A percentile compares a stretch with the other conserved stretches of the same genome.
Conservation (phyloP, 2,113 vertebrate genomes). For the Collichthys lucidus region DNA sequence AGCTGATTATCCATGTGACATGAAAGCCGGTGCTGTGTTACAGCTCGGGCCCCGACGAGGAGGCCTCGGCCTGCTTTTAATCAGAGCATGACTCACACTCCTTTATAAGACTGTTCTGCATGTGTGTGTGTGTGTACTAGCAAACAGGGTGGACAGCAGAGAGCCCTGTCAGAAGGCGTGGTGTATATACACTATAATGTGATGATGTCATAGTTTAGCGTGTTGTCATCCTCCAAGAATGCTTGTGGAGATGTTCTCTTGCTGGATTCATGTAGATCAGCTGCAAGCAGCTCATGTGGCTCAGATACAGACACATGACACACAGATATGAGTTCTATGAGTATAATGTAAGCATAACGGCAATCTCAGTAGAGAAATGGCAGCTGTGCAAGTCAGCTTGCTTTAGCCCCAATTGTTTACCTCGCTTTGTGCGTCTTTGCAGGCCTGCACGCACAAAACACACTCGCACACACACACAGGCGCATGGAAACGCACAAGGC, state of each 20-base stretch:
- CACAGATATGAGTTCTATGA: not conserved
- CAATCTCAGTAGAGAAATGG: not conserved
- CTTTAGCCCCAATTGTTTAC: not conserved
- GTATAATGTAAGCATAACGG: no score
- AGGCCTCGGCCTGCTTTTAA: slow-evolving; percentile 29
- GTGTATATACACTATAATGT: not conserved
- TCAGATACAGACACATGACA: not conserved
- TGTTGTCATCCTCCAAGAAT: not conserved
- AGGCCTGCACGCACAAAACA: not conserved
- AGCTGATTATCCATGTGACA: slow-evolving; percentile 11
- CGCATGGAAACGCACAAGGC: not conserved
- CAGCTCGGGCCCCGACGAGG: slow-evolving; percentile 3
- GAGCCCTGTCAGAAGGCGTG: slow-evolving; percentile 39
- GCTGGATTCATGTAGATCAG: not conserved
- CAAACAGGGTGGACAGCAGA: slow-evolving; percentile 29
- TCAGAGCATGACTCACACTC: slow-evolving; percentile 45
- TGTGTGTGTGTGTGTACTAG: slow-evolving; percentile 5
- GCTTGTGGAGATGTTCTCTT: not conserved
- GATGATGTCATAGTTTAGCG: slow-evolving; percentile 47
- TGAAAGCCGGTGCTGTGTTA: not conserved
- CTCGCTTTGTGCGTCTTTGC: not conserved
- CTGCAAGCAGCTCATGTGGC: not conserved
- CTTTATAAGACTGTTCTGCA: not conserved
- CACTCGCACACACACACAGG: not conserved
- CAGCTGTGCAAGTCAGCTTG: not conserved